phyloP scores from a whole-genome alignment of 2,888 invertebrate genomes.

The Automeris io region DNA sequence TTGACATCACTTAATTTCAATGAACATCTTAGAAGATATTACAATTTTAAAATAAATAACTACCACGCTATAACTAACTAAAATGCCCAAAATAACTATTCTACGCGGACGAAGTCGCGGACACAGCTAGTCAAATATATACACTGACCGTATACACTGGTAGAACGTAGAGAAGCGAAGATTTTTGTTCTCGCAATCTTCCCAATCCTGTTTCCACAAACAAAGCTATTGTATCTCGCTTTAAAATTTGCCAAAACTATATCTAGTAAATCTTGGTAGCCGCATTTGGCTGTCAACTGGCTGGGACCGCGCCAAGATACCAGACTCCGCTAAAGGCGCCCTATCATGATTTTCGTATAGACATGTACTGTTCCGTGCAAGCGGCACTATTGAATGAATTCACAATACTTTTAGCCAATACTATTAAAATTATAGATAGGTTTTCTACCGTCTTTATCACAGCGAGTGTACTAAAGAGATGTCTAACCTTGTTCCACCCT shows the following conservation, averaged over 20 bases:
- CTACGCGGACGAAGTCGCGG: neutral
- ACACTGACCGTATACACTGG: neutral
- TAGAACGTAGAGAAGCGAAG: neutral
- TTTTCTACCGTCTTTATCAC: too few species aligned
- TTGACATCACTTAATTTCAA: too few species aligned
- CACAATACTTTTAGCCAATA: too few species aligned
- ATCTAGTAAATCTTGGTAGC: slow-evolving; percentile 22
- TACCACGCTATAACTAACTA: too few species aligned
- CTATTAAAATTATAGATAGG: too few species aligned
- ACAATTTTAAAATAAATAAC: too few species aligned
- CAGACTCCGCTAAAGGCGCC: slow-evolving; percentile 33
- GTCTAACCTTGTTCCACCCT: too few species aligned
- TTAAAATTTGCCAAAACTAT: slow-evolving; percentile 25
- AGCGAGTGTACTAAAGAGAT: too few species aligned
- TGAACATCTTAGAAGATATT: too few species aligned
- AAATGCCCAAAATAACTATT: too few species aligned
- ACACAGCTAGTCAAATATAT: neutral
- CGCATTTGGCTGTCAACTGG: slow-evolving; percentile 37
- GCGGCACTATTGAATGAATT: too few species aligned
- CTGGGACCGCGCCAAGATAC: slow-evolving; percentile 44
- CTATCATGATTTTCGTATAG: slow-evolving; percentile 43
- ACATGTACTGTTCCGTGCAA: slow-evolving; percentile 29
- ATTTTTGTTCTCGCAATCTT: neutral
- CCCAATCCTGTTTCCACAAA: neutral
- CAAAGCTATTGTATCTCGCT: slow-evolving; percentile 12